Evolutionary conservation across 2,797 vertebrate species (phyloP), one percentile per base, ranked within the genome.

Genomic region (Spea hammondii): DNA sequence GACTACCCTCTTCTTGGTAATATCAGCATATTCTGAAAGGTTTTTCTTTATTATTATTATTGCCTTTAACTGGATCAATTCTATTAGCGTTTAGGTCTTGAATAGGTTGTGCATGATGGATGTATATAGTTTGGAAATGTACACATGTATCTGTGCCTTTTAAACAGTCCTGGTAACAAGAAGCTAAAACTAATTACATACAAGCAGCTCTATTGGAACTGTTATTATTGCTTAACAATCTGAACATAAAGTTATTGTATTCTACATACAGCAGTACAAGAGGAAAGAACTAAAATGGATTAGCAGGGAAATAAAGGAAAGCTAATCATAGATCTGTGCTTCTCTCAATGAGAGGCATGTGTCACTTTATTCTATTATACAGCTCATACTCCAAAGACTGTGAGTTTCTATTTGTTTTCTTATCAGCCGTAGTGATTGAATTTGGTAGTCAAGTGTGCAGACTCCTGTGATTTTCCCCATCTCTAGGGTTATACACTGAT

Each of bases 341-440:
- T 79, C 77, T 80, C 73, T 87, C 75, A 84, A 86, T 85, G 79
- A 87, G 83, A 84, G 70, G 82, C 81, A 84, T 83, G 83, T 84
- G 83, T 85, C 84, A 87, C 74, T 84, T 82, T 83, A 84, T 79
- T 75, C 82, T 80, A 85, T 84, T 87, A 86, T 75, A 83, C 57
- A 83, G 79, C 83, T 88, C 83, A 84, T 87, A 82, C 67, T 84
- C 72, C 72, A 84, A 83, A 86, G 84, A 78, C 83, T 83, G 85
- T 80, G 86, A 77, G 78, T 82, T 85, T 85, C 74, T 82, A 79
- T 88, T 89, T 88, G 83, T 84, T 86, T 83, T 83, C 83, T 87
- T 88, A 89, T 87, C 84, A 86, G 80, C 77, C 80, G 77, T 79
- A 85, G 79, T 86, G 85, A 89, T 89, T 87, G 85, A 88, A 87